Percentiles rank a stretch among this genome's conserved stretches.
phyloP scores from a whole-genome alignment of 2,113 vertebrate species.

The Sylvia atricapilla region DNA sequence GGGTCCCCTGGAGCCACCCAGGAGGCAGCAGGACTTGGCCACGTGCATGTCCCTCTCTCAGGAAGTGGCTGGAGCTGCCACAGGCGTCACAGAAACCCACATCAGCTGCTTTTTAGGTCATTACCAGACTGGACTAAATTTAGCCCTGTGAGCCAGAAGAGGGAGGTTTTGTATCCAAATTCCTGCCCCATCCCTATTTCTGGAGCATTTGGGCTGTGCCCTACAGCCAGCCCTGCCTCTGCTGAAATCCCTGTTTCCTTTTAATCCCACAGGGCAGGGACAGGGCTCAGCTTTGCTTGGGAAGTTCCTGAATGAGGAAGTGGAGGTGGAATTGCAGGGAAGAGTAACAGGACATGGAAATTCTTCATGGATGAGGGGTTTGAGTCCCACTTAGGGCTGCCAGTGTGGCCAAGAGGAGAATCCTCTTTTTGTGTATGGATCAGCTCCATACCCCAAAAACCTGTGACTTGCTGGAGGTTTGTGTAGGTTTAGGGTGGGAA shows the following conservation, averaged over 20 bases:
- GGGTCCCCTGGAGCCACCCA: neutral
- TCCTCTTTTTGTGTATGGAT: fast-evolving
- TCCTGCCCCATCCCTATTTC: neutral
- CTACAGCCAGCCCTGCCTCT: fast-evolving
- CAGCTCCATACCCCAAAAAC: neutral
- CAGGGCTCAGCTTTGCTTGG: fast-evolving
- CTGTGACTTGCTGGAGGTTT: neutral
- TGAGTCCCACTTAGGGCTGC: neutral
- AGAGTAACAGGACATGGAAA: neutral
- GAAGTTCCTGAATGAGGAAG: neutral
- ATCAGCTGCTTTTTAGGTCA: neutral
- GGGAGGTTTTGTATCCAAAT: neutral
- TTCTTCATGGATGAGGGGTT: fast-evolving
- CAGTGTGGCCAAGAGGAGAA: neutral
- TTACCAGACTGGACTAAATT: neutral
- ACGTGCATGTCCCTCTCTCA: fast-evolving
- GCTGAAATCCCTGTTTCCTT: neutral
- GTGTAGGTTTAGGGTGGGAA: neutral
- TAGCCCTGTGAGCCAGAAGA: neutral
- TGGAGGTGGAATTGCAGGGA: neutral
- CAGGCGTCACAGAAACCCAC: neutral
- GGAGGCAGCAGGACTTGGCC: neutral
- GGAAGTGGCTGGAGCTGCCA: neutral
- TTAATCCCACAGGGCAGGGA: neutral
- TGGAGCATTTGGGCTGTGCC: neutral